Evolutionary conservation across 92 coral and sea anemone genomes (phyloP).

Genomic region (Micromussa lordhowensis): DNA sequence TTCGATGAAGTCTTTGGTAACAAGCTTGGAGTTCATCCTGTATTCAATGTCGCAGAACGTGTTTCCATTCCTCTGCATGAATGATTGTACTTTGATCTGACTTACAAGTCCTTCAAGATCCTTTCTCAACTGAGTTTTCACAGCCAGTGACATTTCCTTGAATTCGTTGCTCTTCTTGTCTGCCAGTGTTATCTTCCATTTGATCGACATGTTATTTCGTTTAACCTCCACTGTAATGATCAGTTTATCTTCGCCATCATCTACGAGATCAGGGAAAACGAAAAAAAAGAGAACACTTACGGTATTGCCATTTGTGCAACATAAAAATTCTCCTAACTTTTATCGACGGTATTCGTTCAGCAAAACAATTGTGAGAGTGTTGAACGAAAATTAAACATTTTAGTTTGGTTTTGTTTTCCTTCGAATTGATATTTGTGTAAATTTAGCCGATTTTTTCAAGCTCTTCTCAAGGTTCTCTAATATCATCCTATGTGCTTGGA

Average conservation of each 20-base stretch:
- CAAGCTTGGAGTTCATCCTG: not conserved
- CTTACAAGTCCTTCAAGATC: not conserved
- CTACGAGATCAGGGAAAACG: not conserved
- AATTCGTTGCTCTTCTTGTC: not conserved
- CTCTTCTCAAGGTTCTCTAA: too few relatives aligned
- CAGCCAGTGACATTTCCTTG: not conserved
- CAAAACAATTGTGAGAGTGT: too few relatives aligned
- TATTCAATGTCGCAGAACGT: constrained; percentile 9
- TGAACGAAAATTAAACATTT: too few relatives aligned
- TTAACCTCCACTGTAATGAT: not conserved
- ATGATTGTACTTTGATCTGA: not conserved
- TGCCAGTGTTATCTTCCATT: not conserved
- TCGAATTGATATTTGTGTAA: too few relatives aligned
- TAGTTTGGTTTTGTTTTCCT: too few relatives aligned
- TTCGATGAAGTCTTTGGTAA: not conserved
- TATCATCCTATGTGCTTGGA: too few relatives aligned
- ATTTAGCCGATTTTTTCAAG: too few relatives aligned
- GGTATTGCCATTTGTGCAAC: too few relatives aligned
- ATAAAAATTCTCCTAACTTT: too few relatives aligned
- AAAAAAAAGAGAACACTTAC: not conserved
- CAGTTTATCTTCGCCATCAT: not conserved
- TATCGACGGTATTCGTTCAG: too few relatives aligned
- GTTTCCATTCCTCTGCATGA: not conserved
- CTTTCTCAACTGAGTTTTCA: not conserved
- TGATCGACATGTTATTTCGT: not conserved